Base-by-base conservation (phyloP, 1,140 invertebrate species). In the Aphaenogaster floridana region DNA sequence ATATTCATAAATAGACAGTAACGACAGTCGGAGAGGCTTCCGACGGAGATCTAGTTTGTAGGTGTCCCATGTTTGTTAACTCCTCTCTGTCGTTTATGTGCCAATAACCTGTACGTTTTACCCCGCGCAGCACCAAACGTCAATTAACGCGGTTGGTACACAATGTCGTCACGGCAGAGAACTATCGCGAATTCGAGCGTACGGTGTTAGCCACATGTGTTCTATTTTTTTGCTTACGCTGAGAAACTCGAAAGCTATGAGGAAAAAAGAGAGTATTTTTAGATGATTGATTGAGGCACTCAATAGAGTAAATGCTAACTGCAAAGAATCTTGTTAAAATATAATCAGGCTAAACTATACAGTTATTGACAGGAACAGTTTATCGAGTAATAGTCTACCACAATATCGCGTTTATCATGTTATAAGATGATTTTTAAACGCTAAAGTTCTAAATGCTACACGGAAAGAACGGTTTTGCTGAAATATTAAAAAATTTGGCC, bases 1-100 rank as follows among this genome's bases (percentile, higher is more conserved):
- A 91, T 91, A 91, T 91, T 91, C 90, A 91, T 91, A 87, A 88
- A 89, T 85, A 90, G 90, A 91, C 90, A 89, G 61, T 91, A 91
- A 91, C 80, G 90, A 90, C 83, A 89, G 90, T 90, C 79, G 85
- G 52, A 79, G 87, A 64, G 86, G 79, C 87, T 91, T 59, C 84
- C 81, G 79, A 50, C 57, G 72, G 85, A 59, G 85, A 86, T 89
- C 79, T 88, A 86, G 87, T 91, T 91, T 89, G 90, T 91, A 86
- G 89, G 61, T 89, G 91, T 91, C 87, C 90, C 87, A 72, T 91
- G 90, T 91, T 91, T 89, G 88, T 88, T 76, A 91, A 91, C 87
- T 80, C 78, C 86, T 84, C 80, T 74, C 80, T 63, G 57, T 57
- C 80, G 69, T 84, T 84, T 84, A 84, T 84, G 45, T 84, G 80